Conservation (phyloP, 2,797 vertebrate species). For the Characodon lateralis region DNA sequence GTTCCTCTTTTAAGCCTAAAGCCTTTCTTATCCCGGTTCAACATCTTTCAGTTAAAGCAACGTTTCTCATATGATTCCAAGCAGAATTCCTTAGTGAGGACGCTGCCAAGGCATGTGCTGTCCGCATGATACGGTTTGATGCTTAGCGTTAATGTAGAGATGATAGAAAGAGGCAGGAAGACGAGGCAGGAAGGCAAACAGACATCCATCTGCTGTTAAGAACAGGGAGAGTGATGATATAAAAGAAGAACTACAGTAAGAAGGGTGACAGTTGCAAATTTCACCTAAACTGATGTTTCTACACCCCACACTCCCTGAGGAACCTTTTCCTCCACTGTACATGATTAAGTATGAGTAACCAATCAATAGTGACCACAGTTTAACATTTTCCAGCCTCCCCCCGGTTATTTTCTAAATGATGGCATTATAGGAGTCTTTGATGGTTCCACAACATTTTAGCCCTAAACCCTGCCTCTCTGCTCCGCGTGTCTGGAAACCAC, state of each 20-base stretch:
- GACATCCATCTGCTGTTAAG: slow-evolving; percentile 37
- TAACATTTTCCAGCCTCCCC: slow-evolving; percentile 49
- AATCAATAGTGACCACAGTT: slow-evolving; percentile 15
- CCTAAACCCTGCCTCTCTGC: slow-evolving; percentile 47
- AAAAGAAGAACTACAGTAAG: background rate
- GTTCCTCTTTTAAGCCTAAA: slow-evolving; percentile 2
- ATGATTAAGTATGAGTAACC: slow-evolving; percentile 39
- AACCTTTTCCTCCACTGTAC: slow-evolving; percentile 13
- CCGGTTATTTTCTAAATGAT: slow-evolving; percentile 24
- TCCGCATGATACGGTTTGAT: slow-evolving; percentile 54
- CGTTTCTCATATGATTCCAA: slow-evolving; percentile 56
- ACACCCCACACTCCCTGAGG: slow-evolving; percentile 6
- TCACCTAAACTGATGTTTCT: background rate
- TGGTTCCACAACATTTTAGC: slow-evolving; percentile 44
- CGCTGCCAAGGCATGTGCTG: slow-evolving; percentile 62
- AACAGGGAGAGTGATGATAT: slow-evolving; percentile 17
- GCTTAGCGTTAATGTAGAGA: slow-evolving; percentile 53
- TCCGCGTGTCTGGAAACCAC: slow-evolving; percentile 50
- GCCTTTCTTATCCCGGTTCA: slow-evolving; percentile 13
- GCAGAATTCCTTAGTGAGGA: slow-evolving; percentile 57
- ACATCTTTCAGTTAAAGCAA: slow-evolving; percentile 56
- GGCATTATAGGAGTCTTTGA: slow-evolving; percentile 33
- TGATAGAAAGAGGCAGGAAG: slow-evolving; percentile 37
- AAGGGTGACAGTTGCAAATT: slow-evolving; percentile 7
- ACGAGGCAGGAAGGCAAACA: slow-evolving; percentile 36